Evolutionary conservation across 2,888 invertebrate genomes (phyloP).

Genomic region (Ommatoiulus sabulosus): DNA sequence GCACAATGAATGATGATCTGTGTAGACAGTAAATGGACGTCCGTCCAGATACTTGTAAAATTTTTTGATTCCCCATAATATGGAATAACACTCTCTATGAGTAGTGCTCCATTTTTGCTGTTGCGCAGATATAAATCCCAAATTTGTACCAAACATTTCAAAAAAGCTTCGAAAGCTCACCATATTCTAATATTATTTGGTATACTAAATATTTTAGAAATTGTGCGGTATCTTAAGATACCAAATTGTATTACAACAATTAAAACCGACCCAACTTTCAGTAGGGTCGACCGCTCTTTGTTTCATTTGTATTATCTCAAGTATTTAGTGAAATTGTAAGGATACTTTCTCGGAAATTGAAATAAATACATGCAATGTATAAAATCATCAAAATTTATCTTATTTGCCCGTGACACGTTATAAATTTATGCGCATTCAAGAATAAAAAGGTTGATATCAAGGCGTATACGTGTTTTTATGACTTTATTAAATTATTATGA

Average conservation of each 20-base stretch:
- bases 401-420: conserved; percentile 11
- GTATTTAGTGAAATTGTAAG: not conserved
- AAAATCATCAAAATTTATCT: not conserved
- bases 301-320: not conserved
- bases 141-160: too few relatives aligned
- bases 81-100: not conserved
- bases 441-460: conserved; percentile 34
- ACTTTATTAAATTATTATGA: too few relatives aligned
- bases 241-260: too few relatives aligned
- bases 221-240: too few relatives aligned
- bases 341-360: not conserved
- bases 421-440: not conserved
- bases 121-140: too few relatives aligned
- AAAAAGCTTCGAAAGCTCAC: too few relatives aligned
- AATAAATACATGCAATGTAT: too few relatives aligned
- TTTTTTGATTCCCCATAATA: not conserved
- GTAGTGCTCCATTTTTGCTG: not conserved
- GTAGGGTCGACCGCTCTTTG: not conserved
- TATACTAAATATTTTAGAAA: too few relatives aligned
- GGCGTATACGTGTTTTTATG: conserved; percentile 25
- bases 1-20: not conserved
- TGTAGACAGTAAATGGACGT: not conserved
- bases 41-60: not conserved
- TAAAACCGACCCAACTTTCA: too few relatives aligned
- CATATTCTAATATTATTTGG: too few relatives aligned